A percentile compares a stretch with the other conserved stretches of the same genome.
phyloP scores from a whole-genome alignment of 2,797 vertebrate species.

The Gymnocypris eckloni region DNA sequence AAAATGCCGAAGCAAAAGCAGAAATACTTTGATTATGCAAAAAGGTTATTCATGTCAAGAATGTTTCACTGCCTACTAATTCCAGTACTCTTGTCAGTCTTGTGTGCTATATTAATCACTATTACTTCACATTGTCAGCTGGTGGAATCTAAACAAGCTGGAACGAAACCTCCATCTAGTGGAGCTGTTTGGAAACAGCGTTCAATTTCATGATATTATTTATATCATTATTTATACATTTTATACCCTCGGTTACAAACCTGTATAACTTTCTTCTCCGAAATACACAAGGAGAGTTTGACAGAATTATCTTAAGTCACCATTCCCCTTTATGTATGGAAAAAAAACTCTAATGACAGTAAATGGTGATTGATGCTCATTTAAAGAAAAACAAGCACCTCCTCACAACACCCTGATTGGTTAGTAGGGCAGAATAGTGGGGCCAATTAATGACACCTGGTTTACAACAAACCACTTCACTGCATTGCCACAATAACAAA shows the following conservation, averaged over 20 bases:
- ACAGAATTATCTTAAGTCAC: background rate
- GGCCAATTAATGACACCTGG: slow-evolving; percentile 42
- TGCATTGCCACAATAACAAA: background rate
- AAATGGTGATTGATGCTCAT: background rate
- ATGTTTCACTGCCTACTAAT: background rate
- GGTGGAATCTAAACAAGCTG: background rate
- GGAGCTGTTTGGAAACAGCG: background rate
- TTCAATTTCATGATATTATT: background rate
- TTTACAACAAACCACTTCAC: background rate
- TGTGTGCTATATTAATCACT: background rate
- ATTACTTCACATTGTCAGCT: too few relatives aligned
- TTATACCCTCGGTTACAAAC: background rate
- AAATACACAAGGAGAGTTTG: background rate
- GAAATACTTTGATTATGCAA: background rate
- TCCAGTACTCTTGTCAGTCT: background rate
- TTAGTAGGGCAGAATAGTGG: background rate
- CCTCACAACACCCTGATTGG: background rate
- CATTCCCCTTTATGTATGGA: background rate
- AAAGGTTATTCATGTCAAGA: background rate
- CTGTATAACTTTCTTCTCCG: background rate
- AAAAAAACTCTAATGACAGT: background rate
- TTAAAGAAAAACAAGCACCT: background rate
- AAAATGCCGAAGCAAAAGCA: background rate
- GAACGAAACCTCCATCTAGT: background rate
- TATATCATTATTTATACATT: background rate